Evolutionary conservation across 2,888 invertebrate species (phyloP).

Genomic region (Cephalotes varians): DNA sequence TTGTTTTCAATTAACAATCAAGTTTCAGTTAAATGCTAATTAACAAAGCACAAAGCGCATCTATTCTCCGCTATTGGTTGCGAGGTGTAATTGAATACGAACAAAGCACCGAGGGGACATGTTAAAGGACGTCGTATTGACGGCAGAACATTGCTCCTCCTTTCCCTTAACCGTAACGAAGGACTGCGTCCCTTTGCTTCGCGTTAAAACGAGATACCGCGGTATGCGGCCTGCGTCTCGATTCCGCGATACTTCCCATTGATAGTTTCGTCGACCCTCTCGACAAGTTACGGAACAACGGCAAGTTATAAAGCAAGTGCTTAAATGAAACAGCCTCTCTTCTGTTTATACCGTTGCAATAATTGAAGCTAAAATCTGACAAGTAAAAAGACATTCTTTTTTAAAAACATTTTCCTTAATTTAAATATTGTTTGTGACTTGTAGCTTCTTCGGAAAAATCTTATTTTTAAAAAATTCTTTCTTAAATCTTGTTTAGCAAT

Average conservation of each 20-base stretch:
- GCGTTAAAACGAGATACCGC: conserved; percentile 15
- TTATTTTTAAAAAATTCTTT: neutral
- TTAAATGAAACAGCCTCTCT: neutral
- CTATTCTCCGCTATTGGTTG: conserved; percentile 24
- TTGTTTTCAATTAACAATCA: conserved; percentile 54
- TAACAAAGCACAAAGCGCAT: conserved; percentile 50
- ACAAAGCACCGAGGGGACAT: conserved; percentile 6
- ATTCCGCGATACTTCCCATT: conserved; percentile 9
- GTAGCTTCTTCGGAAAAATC: neutral
- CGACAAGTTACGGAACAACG: neutral
- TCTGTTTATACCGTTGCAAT: neutral
- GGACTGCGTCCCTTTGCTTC: conserved; percentile 4
- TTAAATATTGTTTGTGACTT: neutral
- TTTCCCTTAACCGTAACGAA: conserved; percentile 20
- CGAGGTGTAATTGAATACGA: conserved; percentile 46
- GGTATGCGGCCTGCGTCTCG: conserved; percentile 7
- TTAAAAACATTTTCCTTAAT: neutral
- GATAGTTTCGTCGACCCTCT: neutral
- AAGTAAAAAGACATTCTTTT: neutral
- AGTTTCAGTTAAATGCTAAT: conserved; percentile 52
- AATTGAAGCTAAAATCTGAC: neutral
- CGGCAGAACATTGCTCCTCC: neutral
- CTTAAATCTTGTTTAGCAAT: neutral
- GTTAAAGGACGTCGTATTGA: conserved; percentile 1
- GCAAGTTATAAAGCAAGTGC: neutral